Percentiles rank a stretch among this genome's conserved stretches.
Evolutionary conservation across 1,140 invertebrate species (phyloP).

Genomic region (Mycetomoellerius zeteki): DNA sequence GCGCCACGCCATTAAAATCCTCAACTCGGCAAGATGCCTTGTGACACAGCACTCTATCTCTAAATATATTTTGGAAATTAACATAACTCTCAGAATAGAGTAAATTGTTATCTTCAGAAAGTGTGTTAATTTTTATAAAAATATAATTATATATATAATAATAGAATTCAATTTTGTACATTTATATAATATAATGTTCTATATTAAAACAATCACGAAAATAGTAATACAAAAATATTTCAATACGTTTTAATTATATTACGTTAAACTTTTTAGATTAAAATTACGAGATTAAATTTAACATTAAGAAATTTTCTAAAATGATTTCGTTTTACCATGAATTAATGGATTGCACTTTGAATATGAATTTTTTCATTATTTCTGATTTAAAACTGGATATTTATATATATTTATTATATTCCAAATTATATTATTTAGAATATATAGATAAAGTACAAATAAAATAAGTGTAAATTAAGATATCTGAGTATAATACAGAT

Average conservation of each 20-base stretch:
- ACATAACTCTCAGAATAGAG: neutral
- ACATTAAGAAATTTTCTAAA: neutral
- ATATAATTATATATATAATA: neutral
- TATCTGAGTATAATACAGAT: neutral
- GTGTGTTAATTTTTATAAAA: neutral
- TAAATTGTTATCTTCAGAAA: neutral
- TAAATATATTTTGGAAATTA: neutral
- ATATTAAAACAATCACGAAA: neutral
- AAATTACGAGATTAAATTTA: neutral
- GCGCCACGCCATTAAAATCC: slow-evolving; percentile 42
- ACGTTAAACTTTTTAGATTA: neutral
- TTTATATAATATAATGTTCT: neutral
- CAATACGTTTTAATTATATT: neutral
- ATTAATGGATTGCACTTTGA: neutral
- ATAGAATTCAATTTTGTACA: neutral
- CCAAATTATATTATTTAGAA: neutral
- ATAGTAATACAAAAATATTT: neutral
- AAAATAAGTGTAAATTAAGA: neutral
- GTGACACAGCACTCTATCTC: neutral
- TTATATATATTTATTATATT: slow-evolving; percentile 9
- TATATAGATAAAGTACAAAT: slow-evolving; percentile 5
- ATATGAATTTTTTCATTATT: neutral
- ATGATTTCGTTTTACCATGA: neutral
- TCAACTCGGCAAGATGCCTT: neutral
- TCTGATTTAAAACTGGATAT: neutral